Base-by-base conservation (phyloP, 2,113 vertebrate genomes). In the Eretmochelys imbricata region DNA sequence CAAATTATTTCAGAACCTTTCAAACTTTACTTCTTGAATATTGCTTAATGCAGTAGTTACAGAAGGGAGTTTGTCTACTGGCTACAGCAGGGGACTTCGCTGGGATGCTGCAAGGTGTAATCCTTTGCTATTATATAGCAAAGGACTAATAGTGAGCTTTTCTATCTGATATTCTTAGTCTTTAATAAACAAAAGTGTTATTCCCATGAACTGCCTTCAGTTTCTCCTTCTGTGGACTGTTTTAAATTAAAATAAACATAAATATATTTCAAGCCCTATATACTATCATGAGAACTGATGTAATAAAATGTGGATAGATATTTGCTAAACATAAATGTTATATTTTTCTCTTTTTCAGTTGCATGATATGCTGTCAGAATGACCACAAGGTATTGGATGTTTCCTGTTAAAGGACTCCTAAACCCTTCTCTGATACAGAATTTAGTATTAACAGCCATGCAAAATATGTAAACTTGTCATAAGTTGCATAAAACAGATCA, bases 381-480 rank as follows among this genome's bases (percentile, higher is more conserved):
- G 48, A 93, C 87, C 90, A 97, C 93, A 93, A 62, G 91, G 93
- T 94, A 95, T 81, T 96, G 89, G 93, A 97, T 82, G 35, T 96
- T 97, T 97, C 92, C 93, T 96, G 90, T 95, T 95, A 95, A 62
- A 94, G 82, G 90, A 95, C 93, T 94, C 93, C 80, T 90, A 91
- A 98, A 96, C 93, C 84, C 94, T 97, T 96, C 92, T 82, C 80
- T 93, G 87, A 59, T 97, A 97, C 92, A 94, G 95, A 97, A 97
- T 90, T 96, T 89, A 94, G 84, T 90, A 98, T 95, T 97, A 98
- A 94, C 97, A 97, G 93, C 95, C 96, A 96, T 55, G 94, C 92
- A 97, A 97, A 98, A 97, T 97, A 98, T 98, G 98, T 98, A 98
- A 98, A 98, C 98, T 95, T 98, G 97, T 96, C 98, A 92, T 94